Base-by-base conservation (phyloP, 2,888 invertebrate genomes). In the Agonopterix subpropinquella region DNA sequence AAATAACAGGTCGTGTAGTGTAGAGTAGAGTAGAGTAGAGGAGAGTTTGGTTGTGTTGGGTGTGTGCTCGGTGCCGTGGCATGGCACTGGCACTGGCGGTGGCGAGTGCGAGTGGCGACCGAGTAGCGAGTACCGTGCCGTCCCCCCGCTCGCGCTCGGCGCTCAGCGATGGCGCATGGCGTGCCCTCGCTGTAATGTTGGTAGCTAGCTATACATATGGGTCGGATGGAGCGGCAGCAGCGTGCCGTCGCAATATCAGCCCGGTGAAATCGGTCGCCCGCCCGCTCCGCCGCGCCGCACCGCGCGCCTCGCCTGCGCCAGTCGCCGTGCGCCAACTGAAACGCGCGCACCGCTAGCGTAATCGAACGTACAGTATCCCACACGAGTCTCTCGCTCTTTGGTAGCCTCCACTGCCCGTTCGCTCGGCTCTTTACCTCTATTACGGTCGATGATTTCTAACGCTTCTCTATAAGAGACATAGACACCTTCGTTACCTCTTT, bases 271-370 rank as follows among this genome's bases (percentile, higher is more conserved):
- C 87, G 84, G 83, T 80, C 82, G 82, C 81, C 83, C 85, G 83
- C 85, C 84, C 84, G 83, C 83, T 70, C 73, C 82, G 78, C 68
- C 81, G 73, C 83, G 77, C 68, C 83, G 75, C 83, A 76, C 81
- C 83, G 76, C 84, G 73, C 79, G 80, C 85, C 86, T 82, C 71
- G 84, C 82, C 84, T 83, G 87, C 85, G 85, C 88, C 85, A 86
- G 86, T 87, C 86, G 84, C 82, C 78, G 81, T 86, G 86, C 87
- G 86, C 86, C 86, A 85, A 86, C 87, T 82, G 88, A 83, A 87
- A 85, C 86, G 88, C 84, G 85, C 87, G 86, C 88, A 86, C 87
- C 77, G 80, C 77, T 83, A 80, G 79, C 78, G 80, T 84, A 78
- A 82, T 82, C 84, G 81, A 82, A 80, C 78, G 76, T 77, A 77